phyloP scores from a whole-genome alignment of 2,113 vertebrate genomes.

The Todiramphus chloris region DNA sequence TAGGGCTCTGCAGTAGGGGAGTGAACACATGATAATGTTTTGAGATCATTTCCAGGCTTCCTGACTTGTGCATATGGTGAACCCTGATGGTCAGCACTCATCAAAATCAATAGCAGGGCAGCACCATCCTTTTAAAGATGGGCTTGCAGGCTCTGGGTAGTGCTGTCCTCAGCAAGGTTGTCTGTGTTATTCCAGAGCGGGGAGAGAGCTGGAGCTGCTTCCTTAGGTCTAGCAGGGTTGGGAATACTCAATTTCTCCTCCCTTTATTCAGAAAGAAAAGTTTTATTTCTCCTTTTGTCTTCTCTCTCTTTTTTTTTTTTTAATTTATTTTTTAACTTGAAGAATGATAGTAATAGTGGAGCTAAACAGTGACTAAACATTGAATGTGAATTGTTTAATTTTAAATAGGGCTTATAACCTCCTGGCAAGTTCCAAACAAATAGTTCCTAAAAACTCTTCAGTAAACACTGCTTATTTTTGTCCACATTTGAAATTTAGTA shows the following conservation, averaged over 20 bases:
- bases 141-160: neutral
- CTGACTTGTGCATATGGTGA: neutral
- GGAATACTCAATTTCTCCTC: neutral
- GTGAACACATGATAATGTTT: neutral
- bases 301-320: neutral
- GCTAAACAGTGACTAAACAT: neutral
- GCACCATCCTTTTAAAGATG: neutral
- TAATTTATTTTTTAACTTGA: neutral
- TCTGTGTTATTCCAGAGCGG: neutral
- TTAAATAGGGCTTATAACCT: neutral
- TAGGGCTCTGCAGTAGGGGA: neutral
- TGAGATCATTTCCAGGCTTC: neutral
- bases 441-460: neutral
- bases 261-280: neutral
- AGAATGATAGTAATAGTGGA: neutral
- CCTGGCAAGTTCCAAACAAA: neutral
- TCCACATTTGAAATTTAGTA: neutral
- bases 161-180: neutral
- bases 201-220: neutral
- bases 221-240: neutral
- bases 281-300: neutral
- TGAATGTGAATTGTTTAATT: neutral
- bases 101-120: neutral
- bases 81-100: neutral
- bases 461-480: neutral